Evolutionary conservation across 2,888 invertebrate species (phyloP).

Genomic region (Hirtodrosophila alboralis): DNA sequence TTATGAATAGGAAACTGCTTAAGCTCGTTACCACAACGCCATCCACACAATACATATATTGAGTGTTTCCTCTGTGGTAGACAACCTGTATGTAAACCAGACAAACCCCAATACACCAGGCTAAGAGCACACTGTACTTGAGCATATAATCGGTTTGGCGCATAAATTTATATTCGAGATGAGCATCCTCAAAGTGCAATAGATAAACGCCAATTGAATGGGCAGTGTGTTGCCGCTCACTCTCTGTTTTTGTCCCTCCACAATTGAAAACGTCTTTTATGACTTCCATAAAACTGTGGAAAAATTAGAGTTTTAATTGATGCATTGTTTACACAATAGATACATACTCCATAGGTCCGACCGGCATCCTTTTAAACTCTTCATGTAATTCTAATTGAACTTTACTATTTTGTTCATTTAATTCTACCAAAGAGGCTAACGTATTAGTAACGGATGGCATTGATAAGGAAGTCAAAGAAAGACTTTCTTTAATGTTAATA

Average conservation of each 20-base stretch:
- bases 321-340: neutral
- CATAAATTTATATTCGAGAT: constrained; percentile 89
- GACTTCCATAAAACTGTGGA: neutral
- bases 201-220: constrained; percentile 82
- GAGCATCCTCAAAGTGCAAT: constrained; percentile 86
- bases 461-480: neutral
- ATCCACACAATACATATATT: neutral
- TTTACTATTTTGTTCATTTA: neutral
- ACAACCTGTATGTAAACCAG: constrained; percentile 85
- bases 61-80: rapidly evolving
- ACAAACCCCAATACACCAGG: constrained; percentile 86
- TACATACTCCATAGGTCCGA: constrained; percentile 89
- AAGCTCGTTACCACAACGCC: constrained; percentile 49
- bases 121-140: constrained; percentile 90
- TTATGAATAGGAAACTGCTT: constrained; percentile 87
- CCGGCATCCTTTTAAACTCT: constrained; percentile 92
- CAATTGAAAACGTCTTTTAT: neutral
- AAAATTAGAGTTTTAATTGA: neutral
- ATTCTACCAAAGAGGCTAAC: too few relatives aligned
- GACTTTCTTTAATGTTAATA: too few relatives aligned
- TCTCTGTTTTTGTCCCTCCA: neutral
- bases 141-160: constrained; percentile 92
- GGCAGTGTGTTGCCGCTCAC: too few relatives aligned
- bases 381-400: constrained; percentile 89
- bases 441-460: neutral